Percentiles rank a stretch among this genome's conserved stretches.
Conservation (phyloP, 2,888 invertebrate genomes). For the Eurytoma adleriae region DNA sequence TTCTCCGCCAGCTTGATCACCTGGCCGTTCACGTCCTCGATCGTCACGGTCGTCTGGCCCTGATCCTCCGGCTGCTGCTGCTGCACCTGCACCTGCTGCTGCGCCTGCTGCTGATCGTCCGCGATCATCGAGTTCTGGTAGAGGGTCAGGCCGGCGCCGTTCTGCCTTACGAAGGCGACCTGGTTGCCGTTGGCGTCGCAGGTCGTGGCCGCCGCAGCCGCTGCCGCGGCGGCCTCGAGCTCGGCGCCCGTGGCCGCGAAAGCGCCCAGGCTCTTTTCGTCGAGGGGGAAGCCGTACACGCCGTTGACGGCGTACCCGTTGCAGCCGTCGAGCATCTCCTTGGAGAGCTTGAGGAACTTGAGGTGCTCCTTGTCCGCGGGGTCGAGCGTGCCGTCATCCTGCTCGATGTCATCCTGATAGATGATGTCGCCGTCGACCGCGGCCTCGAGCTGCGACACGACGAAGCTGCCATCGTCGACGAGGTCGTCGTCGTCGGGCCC, state of each 20-base stretch:
- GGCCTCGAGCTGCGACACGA: slow-evolving; percentile 55
- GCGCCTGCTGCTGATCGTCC: slow-evolving; percentile 58
- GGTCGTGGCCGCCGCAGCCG: slow-evolving; percentile 42
- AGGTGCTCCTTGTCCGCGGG: slow-evolving; percentile 53
- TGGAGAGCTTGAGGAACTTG: slow-evolving; percentile 55
- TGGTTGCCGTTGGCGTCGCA: slow-evolving; percentile 54
- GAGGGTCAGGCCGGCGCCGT: slow-evolving; percentile 38
- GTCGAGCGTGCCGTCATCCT: slow-evolving; percentile 18
- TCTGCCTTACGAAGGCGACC: slow-evolving; percentile 53
- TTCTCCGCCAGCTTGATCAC: slow-evolving; percentile 53
- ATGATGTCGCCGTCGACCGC: slow-evolving; percentile 52
- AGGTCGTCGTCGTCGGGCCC: slow-evolving; percentile 48
- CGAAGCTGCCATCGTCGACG: slow-evolving; percentile 54
- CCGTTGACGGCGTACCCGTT: slow-evolving; percentile 54
- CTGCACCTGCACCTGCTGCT: slow-evolving; percentile 61
- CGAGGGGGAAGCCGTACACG: slow-evolving; percentile 50
- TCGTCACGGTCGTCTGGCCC: slow-evolving; percentile 53
- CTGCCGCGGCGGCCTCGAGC: slow-evolving; percentile 49
- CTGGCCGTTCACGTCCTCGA: slow-evolving; percentile 51
- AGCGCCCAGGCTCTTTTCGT: slow-evolving; percentile 56
- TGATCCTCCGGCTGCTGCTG: slow-evolving; percentile 19
- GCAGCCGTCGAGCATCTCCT: slow-evolving; percentile 57
- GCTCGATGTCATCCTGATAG: slow-evolving; percentile 43
- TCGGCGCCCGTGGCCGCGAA: slow-evolving; percentile 48
- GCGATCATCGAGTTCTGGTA: slow-evolving; percentile 49